Base-by-base conservation (phyloP, 2,113 vertebrate species). In the Oceanites oceanicus region DNA sequence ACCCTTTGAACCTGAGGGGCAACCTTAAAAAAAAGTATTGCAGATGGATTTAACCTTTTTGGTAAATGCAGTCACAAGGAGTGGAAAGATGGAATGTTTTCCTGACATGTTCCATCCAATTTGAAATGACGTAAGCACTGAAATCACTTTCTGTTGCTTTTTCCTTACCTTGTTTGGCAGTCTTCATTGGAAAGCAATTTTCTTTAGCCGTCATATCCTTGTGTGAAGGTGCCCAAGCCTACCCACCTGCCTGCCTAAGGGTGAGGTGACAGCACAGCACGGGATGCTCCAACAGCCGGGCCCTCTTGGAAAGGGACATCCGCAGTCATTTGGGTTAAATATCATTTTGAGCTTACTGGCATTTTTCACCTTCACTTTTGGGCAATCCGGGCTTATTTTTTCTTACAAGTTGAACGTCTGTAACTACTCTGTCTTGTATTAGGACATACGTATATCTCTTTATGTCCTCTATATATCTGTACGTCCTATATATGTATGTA, bases 31-130 rank as follows among this genome's bases (percentile, higher is more conserved):
- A 89, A 42, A n/a, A 8, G 40, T 36, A 19, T 32, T 91, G 76
- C 82, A 72, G 93, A 62, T 63, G 62, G 66, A 74, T 97, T 96
- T 93, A 91, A 76, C 70, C 50, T 92, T 56, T 86, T n/a, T 90
- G 88, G 63, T 59, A 73, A 95, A 81, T 49, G 67, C 62, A 78
- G 50, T 56, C 23, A 10, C n/a, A 8, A 21, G 38, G 47, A 49
- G 42, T 30, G 45, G 58, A 56, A 83, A 91, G 85, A 76, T 88
- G 75, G 61, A 90, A 73, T 70, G 58, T 62, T 96, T 95, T 90
- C 38, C n/a, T 73, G 30, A 81, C 15, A 2, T 0, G 7, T 91
- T 86, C 79, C 40, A 53, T 67, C 40, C 52, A 18, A 32, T 82
- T 53, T 38, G 42, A 88, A 80, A 75, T 44, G 17, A 75, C 71